Evolutionary conservation across 30 jellyfish, hydroid and myxozoan species (phyloP).

Genomic region (Hydractinia echinata): DNA sequence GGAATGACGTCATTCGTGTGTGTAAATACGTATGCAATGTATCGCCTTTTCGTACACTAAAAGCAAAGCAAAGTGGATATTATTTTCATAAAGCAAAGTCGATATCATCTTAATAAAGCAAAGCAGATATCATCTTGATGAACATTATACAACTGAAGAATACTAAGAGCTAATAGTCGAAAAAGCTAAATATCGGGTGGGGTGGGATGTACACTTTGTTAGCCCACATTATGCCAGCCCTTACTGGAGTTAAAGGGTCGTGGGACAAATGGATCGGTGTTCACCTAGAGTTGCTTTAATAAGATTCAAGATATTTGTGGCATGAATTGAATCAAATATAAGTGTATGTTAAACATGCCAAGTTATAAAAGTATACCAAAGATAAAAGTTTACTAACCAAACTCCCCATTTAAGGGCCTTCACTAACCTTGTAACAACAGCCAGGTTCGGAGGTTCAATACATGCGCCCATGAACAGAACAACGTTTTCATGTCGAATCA

Average conservation of each 20-base stretch:
- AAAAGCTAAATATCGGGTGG: too few species aligned
- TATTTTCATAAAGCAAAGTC: background rate
- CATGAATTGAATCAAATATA: background rate
- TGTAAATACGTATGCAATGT: slow-evolving; percentile 60
- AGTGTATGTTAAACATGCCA: background rate
- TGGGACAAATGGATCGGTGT: background rate
- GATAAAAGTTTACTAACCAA: background rate
- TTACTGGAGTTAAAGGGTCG: too few species aligned
- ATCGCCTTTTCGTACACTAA: slow-evolving; percentile 64
- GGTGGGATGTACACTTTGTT: too few species aligned
- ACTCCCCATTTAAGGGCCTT: background rate
- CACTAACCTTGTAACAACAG: slow-evolving; percentile 61
- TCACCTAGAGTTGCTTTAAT: background rate
- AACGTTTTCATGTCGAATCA: slow-evolving; percentile 71
- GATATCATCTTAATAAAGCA: too few species aligned
- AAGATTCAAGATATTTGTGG: background rate
- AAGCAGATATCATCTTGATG: too few species aligned
- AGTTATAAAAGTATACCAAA: background rate
- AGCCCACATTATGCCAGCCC: too few species aligned
- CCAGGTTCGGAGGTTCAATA: slow-evolving; percentile 63
- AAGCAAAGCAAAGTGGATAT: background rate
- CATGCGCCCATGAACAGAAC: slow-evolving; percentile 82
- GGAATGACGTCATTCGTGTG: slow-evolving; percentile 42
- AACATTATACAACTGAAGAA: too few species aligned
- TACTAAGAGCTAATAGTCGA: too few species aligned